Percentiles rank a stretch among this genome's conserved stretches.
These are phyloP conservation scores for Spizaetus ornatus DNA, from an alignment of 2,113 vertebrate genomes.

Conservation along the genomic window DNA sequence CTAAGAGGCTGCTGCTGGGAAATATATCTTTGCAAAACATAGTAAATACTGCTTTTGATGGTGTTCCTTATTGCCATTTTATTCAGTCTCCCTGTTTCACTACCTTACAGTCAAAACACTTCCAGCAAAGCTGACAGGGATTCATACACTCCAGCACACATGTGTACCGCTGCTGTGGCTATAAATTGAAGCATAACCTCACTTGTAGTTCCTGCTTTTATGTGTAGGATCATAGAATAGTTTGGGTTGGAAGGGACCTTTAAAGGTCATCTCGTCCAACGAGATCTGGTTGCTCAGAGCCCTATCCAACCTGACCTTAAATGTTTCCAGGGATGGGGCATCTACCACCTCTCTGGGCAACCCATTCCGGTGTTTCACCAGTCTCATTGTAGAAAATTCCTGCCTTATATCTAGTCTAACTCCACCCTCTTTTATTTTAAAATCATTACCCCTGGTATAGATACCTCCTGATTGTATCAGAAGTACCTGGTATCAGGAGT, in stretches of 20 bases:
- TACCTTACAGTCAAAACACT: not conserved
- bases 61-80: not conserved
- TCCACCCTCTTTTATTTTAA: no score
- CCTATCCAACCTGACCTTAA: no score
- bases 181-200: not conserved
- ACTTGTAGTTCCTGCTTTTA: not conserved
- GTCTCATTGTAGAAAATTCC: no score
- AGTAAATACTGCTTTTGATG: not conserved
- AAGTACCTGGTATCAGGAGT: not conserved
- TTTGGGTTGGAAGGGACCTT: no score
- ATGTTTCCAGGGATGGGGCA: no score
- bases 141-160: not conserved
- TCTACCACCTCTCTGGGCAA: no score
- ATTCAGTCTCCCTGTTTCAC: not conserved
- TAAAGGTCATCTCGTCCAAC: no score
- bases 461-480: no score
- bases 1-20: not conserved
- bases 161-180: not conserved
- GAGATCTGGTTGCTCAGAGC: no score
- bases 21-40: not conserved
- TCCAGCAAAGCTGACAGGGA: not conserved
- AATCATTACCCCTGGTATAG: no score
- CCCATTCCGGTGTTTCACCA: no score
- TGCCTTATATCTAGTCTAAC: no score
- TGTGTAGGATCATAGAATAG: not conserved